Evolutionary conservation across 2,888 invertebrate species (phyloP).

Genomic region (Hyalella azteca): DNA sequence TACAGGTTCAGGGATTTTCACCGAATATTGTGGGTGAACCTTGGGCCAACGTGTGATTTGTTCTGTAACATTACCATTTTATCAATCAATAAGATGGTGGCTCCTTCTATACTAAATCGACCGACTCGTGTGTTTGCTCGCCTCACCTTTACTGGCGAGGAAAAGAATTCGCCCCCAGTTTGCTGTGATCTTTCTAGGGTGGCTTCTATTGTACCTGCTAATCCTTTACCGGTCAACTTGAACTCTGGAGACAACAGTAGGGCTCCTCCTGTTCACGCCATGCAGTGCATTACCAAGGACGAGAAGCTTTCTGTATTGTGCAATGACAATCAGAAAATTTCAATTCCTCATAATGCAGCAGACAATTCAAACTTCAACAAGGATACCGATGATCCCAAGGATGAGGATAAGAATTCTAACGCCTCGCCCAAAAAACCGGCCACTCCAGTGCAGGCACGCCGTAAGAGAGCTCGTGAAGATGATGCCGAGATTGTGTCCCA

Average conservation of each 20-base stretch:
- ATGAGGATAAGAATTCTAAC: background rate
- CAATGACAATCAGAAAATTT: background rate
- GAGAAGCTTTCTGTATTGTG: constrained; percentile 1
- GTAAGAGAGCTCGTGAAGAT: background rate
- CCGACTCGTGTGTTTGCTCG: constrained; percentile 24
- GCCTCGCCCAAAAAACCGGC: background rate
- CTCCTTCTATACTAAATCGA: background rate
- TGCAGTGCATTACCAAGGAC: background rate
- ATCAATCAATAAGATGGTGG: constrained; percentile 29
- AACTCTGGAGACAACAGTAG: background rate
- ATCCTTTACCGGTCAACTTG: background rate
- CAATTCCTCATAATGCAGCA: no score
- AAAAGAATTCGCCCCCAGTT: background rate
- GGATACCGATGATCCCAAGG: background rate
- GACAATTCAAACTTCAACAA: background rate
- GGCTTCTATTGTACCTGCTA: constrained; percentile 6
- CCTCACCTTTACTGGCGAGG: constrained; percentile 26
- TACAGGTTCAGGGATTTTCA: no score
- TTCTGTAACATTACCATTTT: no score
- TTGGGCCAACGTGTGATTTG: no score
- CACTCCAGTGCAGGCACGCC: background rate
- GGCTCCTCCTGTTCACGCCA: background rate
- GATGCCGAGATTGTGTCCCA: background rate
- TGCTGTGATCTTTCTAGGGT: constrained; percentile 28
- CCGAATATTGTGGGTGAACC: no score